Evolutionary conservation across 2,888 invertebrate genomes (phyloP).

Genomic region (Trichogramma dendrolimi): DNA sequence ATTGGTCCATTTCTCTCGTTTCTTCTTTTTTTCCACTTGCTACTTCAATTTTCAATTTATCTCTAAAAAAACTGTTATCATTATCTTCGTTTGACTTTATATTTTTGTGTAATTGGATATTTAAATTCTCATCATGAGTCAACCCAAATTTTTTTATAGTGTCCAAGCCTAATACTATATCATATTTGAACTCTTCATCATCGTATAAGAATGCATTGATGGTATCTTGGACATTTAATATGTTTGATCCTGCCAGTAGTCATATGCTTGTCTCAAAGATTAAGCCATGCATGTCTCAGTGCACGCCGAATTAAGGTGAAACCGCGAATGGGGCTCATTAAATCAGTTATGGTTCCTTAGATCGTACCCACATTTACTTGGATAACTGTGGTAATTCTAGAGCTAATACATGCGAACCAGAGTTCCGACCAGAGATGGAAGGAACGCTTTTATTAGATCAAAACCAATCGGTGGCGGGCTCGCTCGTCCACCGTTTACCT

Average conservation of each 20-base stretch:
- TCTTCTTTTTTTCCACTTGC: neutral
- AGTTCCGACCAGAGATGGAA: too few relatives aligned
- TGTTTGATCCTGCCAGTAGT: slow-evolving; percentile 54
- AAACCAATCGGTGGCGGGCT: too few relatives aligned
- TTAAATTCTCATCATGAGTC: too few relatives aligned
- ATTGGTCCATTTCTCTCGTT: neutral
- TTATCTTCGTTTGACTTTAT: neutral
- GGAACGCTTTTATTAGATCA: too few relatives aligned
- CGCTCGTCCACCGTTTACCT: too few relatives aligned
- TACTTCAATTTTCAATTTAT: neutral
- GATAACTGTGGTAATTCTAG: slow-evolving; percentile 65
- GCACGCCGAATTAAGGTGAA: slow-evolving; percentile 57
- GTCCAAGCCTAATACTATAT: too few relatives aligned
- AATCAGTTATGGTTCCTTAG: too few relatives aligned
- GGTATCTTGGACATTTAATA: slow-evolving; percentile 15
- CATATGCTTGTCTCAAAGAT: slow-evolving; percentile 67
- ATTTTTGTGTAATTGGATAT: neutral
- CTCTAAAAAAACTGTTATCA: neutral
- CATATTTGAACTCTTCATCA: too few relatives aligned
- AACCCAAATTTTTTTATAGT: too few relatives aligned
- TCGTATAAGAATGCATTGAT: too few relatives aligned
- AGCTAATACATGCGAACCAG: slow-evolving; percentile 63
- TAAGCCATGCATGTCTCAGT: slow-evolving; percentile 67
- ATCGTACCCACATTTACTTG: slow-evolving; percentile 54
- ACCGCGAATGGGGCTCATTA: slow-evolving; percentile 61